A percentile compares a stretch with the other conserved stretches of the same genome.
Conservation (phyloP, 2,797 vertebrate species). For the Anabacerthia variegaticeps region DNA sequence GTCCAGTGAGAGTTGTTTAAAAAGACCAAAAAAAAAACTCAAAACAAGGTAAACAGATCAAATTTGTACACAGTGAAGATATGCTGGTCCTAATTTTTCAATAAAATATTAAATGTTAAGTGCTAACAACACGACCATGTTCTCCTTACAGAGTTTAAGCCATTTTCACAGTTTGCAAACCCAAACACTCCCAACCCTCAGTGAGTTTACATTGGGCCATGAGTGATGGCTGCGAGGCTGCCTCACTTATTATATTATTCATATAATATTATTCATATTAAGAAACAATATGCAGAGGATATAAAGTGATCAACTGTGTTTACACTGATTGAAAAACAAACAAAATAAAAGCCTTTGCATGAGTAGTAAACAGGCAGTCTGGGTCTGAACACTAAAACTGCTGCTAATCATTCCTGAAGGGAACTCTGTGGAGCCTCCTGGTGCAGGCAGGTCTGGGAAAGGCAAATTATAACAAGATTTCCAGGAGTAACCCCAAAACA, state of each 20-base stretch:
- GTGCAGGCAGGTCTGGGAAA: not conserved
- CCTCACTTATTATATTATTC: constrained; percentile 8
- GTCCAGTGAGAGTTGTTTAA: constrained; percentile 26
- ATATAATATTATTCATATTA: constrained; percentile 59
- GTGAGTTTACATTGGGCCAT: constrained; percentile 54
- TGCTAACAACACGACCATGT: not conserved
- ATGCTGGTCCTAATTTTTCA: not conserved
- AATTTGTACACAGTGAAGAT: not conserved
- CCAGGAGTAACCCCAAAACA: constrained; percentile 3
- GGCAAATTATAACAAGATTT: not conserved
- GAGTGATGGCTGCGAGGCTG: constrained; percentile 43
- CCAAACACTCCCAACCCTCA: constrained; percentile 32
- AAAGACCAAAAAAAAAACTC: not conserved
- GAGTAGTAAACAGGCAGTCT: not conserved
- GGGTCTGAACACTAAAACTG: not conserved
- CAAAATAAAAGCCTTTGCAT: not conserved
- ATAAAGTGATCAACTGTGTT: constrained; percentile 65
- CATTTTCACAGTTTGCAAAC: constrained; percentile 53
- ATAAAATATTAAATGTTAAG: not conserved
- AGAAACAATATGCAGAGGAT: constrained; percentile 69
- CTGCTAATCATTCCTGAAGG: not conserved
- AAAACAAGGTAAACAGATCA: constrained; percentile 13
- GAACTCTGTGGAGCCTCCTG: not conserved
- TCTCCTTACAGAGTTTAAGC: not conserved
- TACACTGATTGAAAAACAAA: not conserved